Evolutionary conservation across 2,113 vertebrate species (phyloP), one percentile per base, ranked within the genome.

Genomic region (Alexandromys fortis): DNA sequence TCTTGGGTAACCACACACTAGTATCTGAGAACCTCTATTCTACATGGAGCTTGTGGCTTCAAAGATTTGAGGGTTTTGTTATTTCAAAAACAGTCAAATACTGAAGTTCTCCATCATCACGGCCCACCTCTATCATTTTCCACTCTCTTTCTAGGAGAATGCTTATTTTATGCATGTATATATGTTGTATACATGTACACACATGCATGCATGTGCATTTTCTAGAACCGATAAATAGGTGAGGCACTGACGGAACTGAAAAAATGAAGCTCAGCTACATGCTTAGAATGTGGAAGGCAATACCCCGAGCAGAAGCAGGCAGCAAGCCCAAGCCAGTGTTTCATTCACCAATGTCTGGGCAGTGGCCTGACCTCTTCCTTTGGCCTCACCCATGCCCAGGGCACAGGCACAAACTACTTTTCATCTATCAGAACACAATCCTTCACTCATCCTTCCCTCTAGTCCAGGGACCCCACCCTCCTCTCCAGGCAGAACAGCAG

Each of bases 81-180:
- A 86, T 75, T 82, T 81, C 61, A 63, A 55, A 95, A 90, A 65
- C n/a, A 42, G 33, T 26, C 65, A 76, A 92, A 81, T 52, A 58
- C 33, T 72, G 30, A 67, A 28, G 68, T 65, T 93, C 75, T 67
- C 89, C 26, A 38, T 85, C 38, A 55, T 19, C 21, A 70, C 45
- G 3, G 38, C 26, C 26, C 6, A 17, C 2, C 77, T 91, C 79
- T 49, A 26, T 21, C 8, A 47, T 24, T 58, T 61, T 30, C 38
- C 81, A 65, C 42, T 45, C 12, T 4, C 30, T 81, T 77, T 76
- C 76, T 45, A 47, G n/a, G 65, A 22, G 28, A 28, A 86, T 47
- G 26, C 28, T 21, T 17, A 42, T 5, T 76, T 77, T 65, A 33
- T 33, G 0, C 3, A 11, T 38, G 47, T 26, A 45, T 65, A 70